Percentiles rank a stretch among this genome's conserved stretches.
These are phyloP conservation scores for Pinna nobilis DNA, from an alignment of 1,140 invertebrate genomes.

Conservation along the genomic window DNA sequence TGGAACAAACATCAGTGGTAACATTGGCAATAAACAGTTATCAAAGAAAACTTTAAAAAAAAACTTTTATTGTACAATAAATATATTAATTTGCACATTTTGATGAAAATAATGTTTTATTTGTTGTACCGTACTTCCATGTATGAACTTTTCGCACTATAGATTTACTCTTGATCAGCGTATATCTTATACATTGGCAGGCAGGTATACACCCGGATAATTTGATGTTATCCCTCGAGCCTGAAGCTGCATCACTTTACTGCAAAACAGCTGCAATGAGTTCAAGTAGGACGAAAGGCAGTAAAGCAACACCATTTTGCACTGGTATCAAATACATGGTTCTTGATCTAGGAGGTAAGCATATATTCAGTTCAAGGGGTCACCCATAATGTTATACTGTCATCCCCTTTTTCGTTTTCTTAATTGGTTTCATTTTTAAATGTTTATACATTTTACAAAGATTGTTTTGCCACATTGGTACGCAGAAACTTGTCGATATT, in stretches of 20 bases:
- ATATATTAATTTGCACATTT: too few relatives aligned
- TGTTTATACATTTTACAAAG: too few relatives aligned
- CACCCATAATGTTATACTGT: neutral
- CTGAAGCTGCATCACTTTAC: slow-evolving; percentile 14
- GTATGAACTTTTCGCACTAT: neutral
- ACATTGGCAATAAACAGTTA: too few relatives aligned
- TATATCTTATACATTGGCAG: neutral
- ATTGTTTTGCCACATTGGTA: too few relatives aligned
- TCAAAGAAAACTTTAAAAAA: too few relatives aligned
- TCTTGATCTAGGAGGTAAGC: slow-evolving; percentile 8
- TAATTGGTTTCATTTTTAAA: too few relatives aligned
- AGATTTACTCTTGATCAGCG: neutral
- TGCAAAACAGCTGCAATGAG: neutral
- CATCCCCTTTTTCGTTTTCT: too few relatives aligned
- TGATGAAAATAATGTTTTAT: too few relatives aligned
- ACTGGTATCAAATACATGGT: slow-evolving; percentile 6
- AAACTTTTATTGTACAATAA: too few relatives aligned
- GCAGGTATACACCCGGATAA: slow-evolving; percentile 2
- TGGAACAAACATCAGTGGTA: too few relatives aligned
- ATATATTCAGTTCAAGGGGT: neutral
- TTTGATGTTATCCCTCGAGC: slow-evolving; percentile 10
- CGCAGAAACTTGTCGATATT: too few relatives aligned
- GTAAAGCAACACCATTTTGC: neutral
- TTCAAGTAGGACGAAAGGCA: neutral
- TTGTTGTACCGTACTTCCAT: too few relatives aligned